These are phyloP conservation scores for Montipora sp. DNA, from an alignment of 64 coral and sea anemone species.

Conservation along the genomic window DNA sequence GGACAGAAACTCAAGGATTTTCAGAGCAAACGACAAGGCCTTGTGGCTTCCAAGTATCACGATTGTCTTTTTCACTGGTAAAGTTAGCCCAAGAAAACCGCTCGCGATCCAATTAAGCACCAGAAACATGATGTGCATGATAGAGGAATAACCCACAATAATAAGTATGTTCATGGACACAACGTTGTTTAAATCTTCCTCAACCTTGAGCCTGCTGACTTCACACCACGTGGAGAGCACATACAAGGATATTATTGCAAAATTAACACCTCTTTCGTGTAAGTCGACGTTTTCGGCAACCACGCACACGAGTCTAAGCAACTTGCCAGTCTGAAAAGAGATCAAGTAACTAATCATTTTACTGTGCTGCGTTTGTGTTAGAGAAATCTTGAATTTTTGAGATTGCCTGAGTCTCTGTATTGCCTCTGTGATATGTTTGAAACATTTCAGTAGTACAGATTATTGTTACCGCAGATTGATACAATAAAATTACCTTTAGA, in stretches of 20 bases:
- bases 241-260: conserved; percentile 29
- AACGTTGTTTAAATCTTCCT: conserved; percentile 63
- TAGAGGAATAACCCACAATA: conserved; percentile 79
- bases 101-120: conserved; percentile 75
- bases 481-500: too few relatives aligned
- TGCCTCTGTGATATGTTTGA: too few relatives aligned
- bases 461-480: too few relatives aligned
- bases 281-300: conserved; percentile 60
- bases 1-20: conserved; percentile 59
- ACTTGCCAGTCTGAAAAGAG: conserved; percentile 43
- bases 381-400: too few relatives aligned
- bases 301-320: conserved; percentile 45
- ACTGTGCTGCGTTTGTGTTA: too few relatives aligned
- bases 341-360: too few relatives aligned
- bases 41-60: conserved; percentile 87
- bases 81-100: conserved; percentile 42
- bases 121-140: conserved; percentile 88
- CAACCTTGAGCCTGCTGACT: conserved; percentile 54
- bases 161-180: conserved; percentile 81
- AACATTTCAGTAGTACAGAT: too few relatives aligned
- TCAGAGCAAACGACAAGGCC: conserved; percentile 76
- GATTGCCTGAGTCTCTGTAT: too few relatives aligned
- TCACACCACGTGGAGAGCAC: conserved; percentile 76
- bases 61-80: conserved; percentile 73
- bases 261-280: conserved; percentile 31